Conservation (phyloP, 2,113 vertebrate species). For the Tauraco erythrolophus region DNA sequence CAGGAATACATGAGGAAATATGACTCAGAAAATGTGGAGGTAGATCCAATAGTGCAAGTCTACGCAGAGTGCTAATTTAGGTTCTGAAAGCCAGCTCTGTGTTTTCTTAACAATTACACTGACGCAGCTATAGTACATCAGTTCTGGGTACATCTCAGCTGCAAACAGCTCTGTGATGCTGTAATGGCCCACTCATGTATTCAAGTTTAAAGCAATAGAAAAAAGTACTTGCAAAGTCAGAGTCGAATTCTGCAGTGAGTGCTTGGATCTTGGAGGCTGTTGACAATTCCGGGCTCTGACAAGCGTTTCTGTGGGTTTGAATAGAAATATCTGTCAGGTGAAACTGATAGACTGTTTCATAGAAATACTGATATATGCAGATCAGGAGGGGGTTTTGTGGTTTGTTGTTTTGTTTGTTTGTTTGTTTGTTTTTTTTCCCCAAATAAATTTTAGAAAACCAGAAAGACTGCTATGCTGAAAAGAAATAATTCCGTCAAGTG, state of each 20-base stretch:
- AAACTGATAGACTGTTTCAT: neutral
- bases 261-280: neutral
- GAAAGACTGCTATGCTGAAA: neutral
- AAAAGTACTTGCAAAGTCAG: neutral
- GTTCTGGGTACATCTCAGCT: neutral
- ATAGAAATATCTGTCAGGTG: neutral
- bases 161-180: neutral
- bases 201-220: neutral
- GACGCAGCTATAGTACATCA: neutral
- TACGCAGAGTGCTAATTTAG: neutral
- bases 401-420: no score
- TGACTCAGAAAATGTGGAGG: neutral
- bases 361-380: neutral
- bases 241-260: fast-evolving
- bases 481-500: neutral
- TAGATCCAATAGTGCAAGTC: neutral
- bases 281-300: neutral
- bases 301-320: neutral
- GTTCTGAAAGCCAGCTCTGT: neutral
- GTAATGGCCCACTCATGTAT: neutral
- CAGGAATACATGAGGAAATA: neutral
- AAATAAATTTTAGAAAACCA: neutral
- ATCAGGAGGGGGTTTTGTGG: neutral
- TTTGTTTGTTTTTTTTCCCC: fast-evolving
- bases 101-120: neutral